These are phyloP conservation scores for Cheilosia soror DNA, from an alignment of 2,888 invertebrate genomes.

Conservation along the genomic window DNA sequence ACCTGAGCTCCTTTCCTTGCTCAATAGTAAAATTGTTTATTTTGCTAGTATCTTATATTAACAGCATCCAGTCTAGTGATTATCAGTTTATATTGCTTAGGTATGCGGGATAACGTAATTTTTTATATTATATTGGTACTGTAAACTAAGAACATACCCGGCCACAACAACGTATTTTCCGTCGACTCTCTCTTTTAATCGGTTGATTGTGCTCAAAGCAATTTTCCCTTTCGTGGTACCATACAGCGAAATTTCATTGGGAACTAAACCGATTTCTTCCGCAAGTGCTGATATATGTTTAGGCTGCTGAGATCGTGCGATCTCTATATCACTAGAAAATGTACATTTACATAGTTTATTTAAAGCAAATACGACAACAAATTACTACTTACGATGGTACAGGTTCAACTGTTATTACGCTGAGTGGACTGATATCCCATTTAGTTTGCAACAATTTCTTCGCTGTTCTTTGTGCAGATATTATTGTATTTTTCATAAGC, in stretches of 20 bases:
- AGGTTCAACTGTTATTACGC: conserved; percentile 87
- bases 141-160: conserved; percentile 86
- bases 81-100: too few relatives aligned
- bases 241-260: conserved; percentile 93
- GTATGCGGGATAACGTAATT: too few relatives aligned
- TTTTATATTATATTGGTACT: not conserved
- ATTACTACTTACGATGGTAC: conserved; percentile 90
- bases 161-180: conserved; percentile 98
- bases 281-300: conserved; percentile 92
- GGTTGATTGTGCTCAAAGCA: conserved; percentile 90
- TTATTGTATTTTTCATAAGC: conserved; percentile 97
- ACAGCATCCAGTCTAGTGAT: too few relatives aligned
- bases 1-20: too few relatives aligned
- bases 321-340: conserved; percentile 90
- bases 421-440: conserved; percentile 90
- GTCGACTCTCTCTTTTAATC: conserved; percentile 87
- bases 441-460: conserved; percentile 84
- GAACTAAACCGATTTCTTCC: conserved; percentile 92
- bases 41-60: too few relatives aligned
- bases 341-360: conserved; percentile 7
- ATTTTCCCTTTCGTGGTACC: conserved; percentile 98
- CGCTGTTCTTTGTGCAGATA: conserved; percentile 89
- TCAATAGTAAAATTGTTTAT: too few relatives aligned
- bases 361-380: not conserved
- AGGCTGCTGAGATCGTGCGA: conserved; percentile 94